A percentile compares a stretch with the other conserved stretches of the same genome.
Evolutionary conservation across 64 coral and sea anemone species (phyloP).

Genomic region (Anthopleura sola): DNA sequence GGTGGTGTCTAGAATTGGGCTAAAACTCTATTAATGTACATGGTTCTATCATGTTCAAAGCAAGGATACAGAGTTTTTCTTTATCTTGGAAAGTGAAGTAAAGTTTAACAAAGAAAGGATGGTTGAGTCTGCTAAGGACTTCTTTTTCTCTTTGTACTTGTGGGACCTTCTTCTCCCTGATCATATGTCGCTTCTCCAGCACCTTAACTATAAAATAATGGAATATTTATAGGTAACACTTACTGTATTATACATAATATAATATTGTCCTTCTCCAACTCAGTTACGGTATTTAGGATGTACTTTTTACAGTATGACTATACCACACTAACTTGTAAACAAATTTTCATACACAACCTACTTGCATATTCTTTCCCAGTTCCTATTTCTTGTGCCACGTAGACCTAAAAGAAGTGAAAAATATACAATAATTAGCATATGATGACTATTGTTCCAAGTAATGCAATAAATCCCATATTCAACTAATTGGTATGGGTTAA

Average conservation of each 20-base stretch:
- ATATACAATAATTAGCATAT: neutral
- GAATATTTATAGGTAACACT: no score
- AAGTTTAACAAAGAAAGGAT: constrained; percentile 96
- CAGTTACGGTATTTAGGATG: no score
- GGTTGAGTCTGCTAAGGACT: constrained; percentile 86
- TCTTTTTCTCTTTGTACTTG: constrained; percentile 96
- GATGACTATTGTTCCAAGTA: no score
- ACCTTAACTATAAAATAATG: constrained; percentile 82
- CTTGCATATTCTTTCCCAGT: constrained; percentile 98
- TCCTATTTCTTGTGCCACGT: constrained; percentile 82
- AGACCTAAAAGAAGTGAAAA: constrained; percentile 47
- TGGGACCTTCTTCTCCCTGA: constrained; percentile 88
- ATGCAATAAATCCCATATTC: no score
- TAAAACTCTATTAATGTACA: neutral
- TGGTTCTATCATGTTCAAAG: neutral
- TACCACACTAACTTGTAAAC: no score
- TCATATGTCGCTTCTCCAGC: constrained; percentile 91
- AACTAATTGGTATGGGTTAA: no score
- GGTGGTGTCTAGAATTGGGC: no score
- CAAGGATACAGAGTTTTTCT: constrained; percentile 98
- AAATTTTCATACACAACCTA: no score
- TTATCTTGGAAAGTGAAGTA: constrained; percentile 99
- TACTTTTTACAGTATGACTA: no score
- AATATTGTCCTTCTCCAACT: no score
- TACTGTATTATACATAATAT: no score